Percentiles rank a stretch among this genome's conserved stretches.
phyloP scores from a whole-genome alignment of 2,113 vertebrate species.

The Theristicus caerulescens region DNA sequence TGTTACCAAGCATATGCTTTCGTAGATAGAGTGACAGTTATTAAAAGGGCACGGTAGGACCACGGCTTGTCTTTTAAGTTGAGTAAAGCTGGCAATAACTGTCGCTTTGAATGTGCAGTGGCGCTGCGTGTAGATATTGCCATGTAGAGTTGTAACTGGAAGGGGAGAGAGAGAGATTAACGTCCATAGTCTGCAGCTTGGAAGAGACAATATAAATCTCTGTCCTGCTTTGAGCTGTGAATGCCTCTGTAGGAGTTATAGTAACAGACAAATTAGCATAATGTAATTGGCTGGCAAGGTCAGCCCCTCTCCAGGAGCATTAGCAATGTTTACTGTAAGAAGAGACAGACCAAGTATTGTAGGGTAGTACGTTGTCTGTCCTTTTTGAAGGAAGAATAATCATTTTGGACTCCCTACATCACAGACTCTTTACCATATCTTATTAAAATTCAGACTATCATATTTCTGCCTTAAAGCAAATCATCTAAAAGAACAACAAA shows the following conservation, averaged over 20 bases:
- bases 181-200: slow-evolving; percentile 11
- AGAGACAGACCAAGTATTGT: slow-evolving; percentile 46
- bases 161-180: slow-evolving; percentile 45
- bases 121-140: neutral
- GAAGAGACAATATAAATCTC: slow-evolving; percentile 67
- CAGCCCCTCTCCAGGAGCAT: slow-evolving; percentile 60
- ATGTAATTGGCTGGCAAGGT: slow-evolving; percentile 74
- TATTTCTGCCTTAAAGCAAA: slow-evolving; percentile 36
- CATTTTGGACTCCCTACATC: neutral
- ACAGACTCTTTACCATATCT: neutral
- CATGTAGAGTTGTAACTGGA: neutral
- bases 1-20: slow-evolving; percentile 38
- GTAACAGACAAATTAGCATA: slow-evolving; percentile 72
- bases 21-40: slow-evolving; percentile 22
- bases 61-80: neutral
- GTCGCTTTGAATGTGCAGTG: slow-evolving; percentile 5
- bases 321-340: slow-evolving; percentile 51
- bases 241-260: slow-evolving; percentile 67
- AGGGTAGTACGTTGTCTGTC: slow-evolving; percentile 14
- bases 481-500: neutral
- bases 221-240: slow-evolving; percentile 42
- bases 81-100: neutral
- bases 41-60: neutral
- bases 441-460: neutral
- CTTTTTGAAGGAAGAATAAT: slow-evolving; percentile 17